These are phyloP conservation scores for Psix sp. DNA, from an alignment of 1,140 invertebrate genomes.

Conservation along the genomic window DNA sequence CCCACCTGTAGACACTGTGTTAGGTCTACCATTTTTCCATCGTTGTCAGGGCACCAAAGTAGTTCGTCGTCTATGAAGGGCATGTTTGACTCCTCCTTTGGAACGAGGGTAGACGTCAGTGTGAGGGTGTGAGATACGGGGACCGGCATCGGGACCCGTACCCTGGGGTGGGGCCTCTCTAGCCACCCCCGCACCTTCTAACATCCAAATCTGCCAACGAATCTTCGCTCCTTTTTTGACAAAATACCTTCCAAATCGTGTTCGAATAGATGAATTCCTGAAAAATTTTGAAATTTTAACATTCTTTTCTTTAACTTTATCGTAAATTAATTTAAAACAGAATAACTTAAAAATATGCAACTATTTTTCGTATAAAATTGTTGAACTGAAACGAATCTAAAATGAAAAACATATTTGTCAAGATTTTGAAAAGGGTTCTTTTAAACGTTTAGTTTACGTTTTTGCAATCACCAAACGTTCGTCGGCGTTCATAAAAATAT, in stretches of 20 bases:
- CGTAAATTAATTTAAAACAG: too few relatives aligned
- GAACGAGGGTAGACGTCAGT: constrained; percentile 74
- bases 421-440: too few relatives aligned
- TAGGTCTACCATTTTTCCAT: constrained; percentile 93
- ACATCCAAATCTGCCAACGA: constrained; percentile 73
- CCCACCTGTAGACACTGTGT: constrained; percentile 90
- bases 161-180: constrained; percentile 75
- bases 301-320: too few relatives aligned
- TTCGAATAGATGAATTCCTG: too few relatives aligned
- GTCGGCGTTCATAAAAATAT: too few relatives aligned
- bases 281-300: too few relatives aligned
- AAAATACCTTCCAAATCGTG: constrained; percentile 10
- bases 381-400: too few relatives aligned
- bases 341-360: too few relatives aligned
- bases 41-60: constrained; percentile 93
- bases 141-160: constrained; percentile 77
- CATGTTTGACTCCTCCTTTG: constrained; percentile 82
- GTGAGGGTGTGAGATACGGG: constrained; percentile 75
- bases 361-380: too few relatives aligned
- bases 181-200: constrained; percentile 76
- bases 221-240: constrained; percentile 50
- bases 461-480: too few relatives aligned
- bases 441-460: too few relatives aligned
- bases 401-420: too few relatives aligned
- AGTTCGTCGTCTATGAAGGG: constrained; percentile 96